A percentile compares a stretch with the other conserved stretches of the same genome.
These are phyloP conservation scores for Cygnus buccinator DNA, from an alignment of 2,113 vertebrate genomes.

Conservation along the genomic window DNA sequence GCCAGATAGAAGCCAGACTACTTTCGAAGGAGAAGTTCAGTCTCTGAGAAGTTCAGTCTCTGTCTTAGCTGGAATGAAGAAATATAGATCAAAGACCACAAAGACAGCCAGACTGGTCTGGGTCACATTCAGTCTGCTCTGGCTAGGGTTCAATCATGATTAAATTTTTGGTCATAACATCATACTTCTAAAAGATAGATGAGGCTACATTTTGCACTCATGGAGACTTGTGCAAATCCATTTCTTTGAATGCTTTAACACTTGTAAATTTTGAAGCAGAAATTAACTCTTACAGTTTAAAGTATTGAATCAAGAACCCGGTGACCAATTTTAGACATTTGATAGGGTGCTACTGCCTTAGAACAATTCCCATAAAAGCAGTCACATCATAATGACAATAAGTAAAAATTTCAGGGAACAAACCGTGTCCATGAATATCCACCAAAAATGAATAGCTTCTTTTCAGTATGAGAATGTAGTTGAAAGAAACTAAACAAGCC, in stretches of 20 bases:
- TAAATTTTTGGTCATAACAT: background rate
- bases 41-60: background rate
- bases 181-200: background rate
- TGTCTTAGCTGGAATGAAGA: background rate
- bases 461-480: background rate
- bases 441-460: background rate
- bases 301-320: background rate
- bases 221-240: background rate
- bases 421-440: background rate
- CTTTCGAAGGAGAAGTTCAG: background rate
- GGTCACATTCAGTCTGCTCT: background rate
- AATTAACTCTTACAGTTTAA: background rate
- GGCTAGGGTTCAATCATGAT: background rate
- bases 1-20: background rate
- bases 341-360: background rate
- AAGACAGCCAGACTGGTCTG: background rate
- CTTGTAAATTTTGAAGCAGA: background rate
- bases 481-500: background rate
- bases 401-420: background rate
- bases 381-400: background rate
- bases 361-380: background rate
- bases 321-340: background rate
- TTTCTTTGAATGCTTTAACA: constrained; percentile 2
- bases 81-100: background rate
- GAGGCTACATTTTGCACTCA: background rate